Evolutionary conservation across 2,888 invertebrate genomes (phyloP).

Genomic region (Sylvicola cinctus): DNA sequence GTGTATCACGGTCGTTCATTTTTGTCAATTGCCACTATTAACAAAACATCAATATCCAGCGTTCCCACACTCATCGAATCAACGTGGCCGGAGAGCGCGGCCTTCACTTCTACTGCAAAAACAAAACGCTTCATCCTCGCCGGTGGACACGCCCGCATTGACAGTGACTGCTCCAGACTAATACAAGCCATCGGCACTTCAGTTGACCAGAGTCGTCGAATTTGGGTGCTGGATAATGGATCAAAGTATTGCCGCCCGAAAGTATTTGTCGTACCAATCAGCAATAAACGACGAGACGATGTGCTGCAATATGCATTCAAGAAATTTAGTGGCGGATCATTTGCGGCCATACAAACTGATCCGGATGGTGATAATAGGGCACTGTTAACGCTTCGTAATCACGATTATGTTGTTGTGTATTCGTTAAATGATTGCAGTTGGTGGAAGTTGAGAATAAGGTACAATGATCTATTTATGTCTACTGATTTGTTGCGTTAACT

Average conservation of each 20-base stretch:
- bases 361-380: neutral
- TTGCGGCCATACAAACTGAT: neutral
- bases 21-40: neutral
- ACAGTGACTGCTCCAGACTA: constrained; percentile 8
- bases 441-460: constrained; percentile 1
- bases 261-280: no score
- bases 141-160: constrained; percentile 5
- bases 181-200: constrained; percentile 8
- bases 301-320: constrained; percentile 2
- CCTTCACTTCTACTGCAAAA: no score
- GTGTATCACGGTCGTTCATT: neutral
- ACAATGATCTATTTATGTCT: no score
- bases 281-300: no score
- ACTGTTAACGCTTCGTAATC: neutral
- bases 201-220: constrained; percentile 8
- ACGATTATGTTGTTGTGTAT: neutral
- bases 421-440: neutral
- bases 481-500: no score
- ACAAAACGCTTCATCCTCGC: constrained; percentile 7
- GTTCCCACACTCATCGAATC: constrained; percentile 10
- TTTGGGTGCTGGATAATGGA: constrained; percentile 11
- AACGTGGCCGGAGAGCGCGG: constrained; percentile 12
- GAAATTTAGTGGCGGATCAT: neutral
- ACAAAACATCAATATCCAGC: neutral
- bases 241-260: constrained; percentile 9